Conservation (phyloP, 2,113 vertebrate species). For the Prionailurus bengalensis region DNA sequence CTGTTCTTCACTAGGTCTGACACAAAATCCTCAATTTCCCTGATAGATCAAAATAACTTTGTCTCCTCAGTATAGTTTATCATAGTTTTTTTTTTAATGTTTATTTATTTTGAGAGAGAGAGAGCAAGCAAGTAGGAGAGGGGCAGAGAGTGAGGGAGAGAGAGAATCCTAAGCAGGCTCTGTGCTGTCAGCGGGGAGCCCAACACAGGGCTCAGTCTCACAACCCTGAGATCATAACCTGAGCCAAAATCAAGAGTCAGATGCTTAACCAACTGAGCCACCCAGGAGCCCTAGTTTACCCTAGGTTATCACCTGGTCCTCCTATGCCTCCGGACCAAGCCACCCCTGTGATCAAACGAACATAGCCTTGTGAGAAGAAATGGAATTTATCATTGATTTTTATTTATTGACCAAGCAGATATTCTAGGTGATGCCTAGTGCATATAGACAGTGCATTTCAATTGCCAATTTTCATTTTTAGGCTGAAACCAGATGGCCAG, state of each 20-base stretch:
- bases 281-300: not conserved
- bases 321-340: not conserved
- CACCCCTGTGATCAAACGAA: not conserved
- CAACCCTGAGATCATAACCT: too few relatives aligned
- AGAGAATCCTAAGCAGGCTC: too few relatives aligned
- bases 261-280: too few relatives aligned
- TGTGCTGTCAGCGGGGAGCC: too few relatives aligned
- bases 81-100: not conserved
- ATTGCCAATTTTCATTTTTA: conserved; percentile 65
- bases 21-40: not conserved
- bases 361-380: not conserved
- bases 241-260: too few relatives aligned
- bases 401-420: conserved; percentile 52
- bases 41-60: not conserved
- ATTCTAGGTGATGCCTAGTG: conserved; percentile 34
- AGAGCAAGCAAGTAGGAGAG: too few relatives aligned
- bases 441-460: conserved; percentile 53
- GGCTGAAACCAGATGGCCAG: conserved; percentile 68
- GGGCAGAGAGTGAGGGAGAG: too few relatives aligned
- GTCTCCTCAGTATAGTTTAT: not conserved
- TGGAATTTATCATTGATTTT: conserved; percentile 53
- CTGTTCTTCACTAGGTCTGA: not conserved
- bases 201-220: too few relatives aligned
- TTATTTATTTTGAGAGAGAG: too few relatives aligned
- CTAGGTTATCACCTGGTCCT: not conserved